These are phyloP conservation scores for Mercenaria mercenaria DNA, from an alignment of 1,140 invertebrate species.

Conservation along the genomic window DNA sequence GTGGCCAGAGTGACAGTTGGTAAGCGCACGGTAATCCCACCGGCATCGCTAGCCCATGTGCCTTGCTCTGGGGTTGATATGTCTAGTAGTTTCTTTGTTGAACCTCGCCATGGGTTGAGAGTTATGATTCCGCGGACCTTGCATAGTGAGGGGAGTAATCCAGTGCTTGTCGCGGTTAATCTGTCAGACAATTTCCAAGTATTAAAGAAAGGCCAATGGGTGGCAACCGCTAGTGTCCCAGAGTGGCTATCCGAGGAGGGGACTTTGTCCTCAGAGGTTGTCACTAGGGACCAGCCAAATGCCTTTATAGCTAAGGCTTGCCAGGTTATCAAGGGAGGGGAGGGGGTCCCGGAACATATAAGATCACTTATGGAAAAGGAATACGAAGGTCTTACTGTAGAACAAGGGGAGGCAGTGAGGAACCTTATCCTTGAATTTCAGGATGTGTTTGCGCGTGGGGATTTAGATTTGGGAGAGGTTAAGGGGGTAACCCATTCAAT, in stretches of 20 bases:
- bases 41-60: background rate
- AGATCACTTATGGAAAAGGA: background rate
- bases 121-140: background rate
- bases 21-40: background rate
- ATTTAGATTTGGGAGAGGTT: slow-evolving; percentile 38
- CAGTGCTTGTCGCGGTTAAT: background rate
- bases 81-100: background rate
- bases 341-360: no score
- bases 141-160: background rate
- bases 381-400: background rate
- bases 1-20: background rate
- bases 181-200: background rate
- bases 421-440: no score
- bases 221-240: background rate
- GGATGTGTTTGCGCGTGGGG: slow-evolving; percentile 17
- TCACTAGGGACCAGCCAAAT: background rate
- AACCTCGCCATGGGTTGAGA: background rate
- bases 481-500: slow-evolving; percentile 28
- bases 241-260: background rate
- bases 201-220: background rate
- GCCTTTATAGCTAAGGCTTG: no score
- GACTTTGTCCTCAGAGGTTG: background rate
- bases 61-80: background rate
- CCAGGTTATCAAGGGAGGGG: no score
- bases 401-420: background rate